phyloP scores from a whole-genome alignment of 2,888 invertebrate species.

The Cactoblastis cactorum region DNA sequence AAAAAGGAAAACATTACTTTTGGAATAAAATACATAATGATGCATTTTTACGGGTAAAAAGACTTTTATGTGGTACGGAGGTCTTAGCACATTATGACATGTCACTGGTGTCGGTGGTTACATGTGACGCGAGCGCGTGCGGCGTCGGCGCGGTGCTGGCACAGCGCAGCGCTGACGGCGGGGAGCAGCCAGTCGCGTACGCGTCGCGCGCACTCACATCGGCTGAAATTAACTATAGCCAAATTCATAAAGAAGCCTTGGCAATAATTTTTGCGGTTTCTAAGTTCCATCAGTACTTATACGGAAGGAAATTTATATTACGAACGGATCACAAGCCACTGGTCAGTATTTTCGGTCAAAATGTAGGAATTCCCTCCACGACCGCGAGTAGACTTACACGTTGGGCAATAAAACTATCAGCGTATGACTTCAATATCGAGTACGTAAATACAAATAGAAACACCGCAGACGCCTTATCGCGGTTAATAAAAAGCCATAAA shows the following conservation, averaged over 20 bases:
- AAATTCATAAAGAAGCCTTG: not conserved
- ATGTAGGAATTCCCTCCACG: not conserved
- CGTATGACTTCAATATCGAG: not conserved
- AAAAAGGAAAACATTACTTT: too few species aligned
- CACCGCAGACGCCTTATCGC: not conserved
- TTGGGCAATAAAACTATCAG: not conserved
- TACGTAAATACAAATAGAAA: not conserved
- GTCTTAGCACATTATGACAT: too few species aligned
- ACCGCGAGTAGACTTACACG: not conserved
- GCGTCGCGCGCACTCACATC: too few species aligned
- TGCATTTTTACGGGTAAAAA: too few species aligned
- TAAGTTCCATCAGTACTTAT: not conserved
- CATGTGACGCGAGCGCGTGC: too few species aligned
- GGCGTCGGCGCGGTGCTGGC: too few species aligned
- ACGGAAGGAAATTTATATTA: not conserved
- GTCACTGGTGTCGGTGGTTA: too few species aligned
- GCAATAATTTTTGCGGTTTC: not conserved
- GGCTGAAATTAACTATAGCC: too few species aligned
- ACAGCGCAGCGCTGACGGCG: too few species aligned
- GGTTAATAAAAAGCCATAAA: not conserved
- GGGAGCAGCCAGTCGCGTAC: too few species aligned
- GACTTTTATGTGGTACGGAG: too few species aligned
- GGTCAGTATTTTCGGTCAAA: not conserved
- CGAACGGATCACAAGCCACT: not conserved
- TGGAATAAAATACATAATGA: too few species aligned